phyloP scores from a whole-genome alignment of 2,113 vertebrate species.

The Aplodontia rufa region DNA sequence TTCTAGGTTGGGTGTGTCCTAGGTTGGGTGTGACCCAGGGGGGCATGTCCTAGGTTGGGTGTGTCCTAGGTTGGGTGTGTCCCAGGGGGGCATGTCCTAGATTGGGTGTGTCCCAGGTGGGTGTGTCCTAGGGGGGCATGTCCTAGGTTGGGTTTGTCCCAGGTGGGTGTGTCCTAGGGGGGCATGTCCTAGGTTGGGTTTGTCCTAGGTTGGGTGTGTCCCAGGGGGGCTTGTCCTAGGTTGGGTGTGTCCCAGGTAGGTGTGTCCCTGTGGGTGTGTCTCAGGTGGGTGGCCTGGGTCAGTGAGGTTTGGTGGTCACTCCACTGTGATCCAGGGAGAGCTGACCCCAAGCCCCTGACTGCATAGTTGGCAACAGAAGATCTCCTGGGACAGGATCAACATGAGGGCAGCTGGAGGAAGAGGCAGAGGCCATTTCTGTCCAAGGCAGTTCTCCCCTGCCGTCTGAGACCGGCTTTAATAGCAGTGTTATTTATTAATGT shows the following conservation, averaged over 20 bases:
- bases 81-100: no score
- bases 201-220: neutral
- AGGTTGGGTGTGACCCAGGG: no score
- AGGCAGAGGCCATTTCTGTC: neutral
- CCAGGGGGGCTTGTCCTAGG: no score
- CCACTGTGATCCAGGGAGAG: rapidly evolving
- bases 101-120: no score
- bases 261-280: neutral
- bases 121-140: no score
- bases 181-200: no score
- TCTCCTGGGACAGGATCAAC: neutral
- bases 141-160: no score
- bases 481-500: slow-evolving; percentile 66
- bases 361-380: neutral
- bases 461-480: slow-evolving; percentile 31
- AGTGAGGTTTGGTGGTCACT: rapidly evolving
- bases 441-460: slow-evolving; percentile 22
- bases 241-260: neutral
- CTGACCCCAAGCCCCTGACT: neutral
- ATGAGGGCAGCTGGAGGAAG: neutral
- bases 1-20: no score
- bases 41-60: no score
- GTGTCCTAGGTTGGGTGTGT: no score
- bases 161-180: no score
- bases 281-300: neutral